A percentile compares a stretch with the other conserved stretches of the same genome.
phyloP scores from a whole-genome alignment of 2,888 invertebrate genomes.

The Physocephala rufipes region DNA sequence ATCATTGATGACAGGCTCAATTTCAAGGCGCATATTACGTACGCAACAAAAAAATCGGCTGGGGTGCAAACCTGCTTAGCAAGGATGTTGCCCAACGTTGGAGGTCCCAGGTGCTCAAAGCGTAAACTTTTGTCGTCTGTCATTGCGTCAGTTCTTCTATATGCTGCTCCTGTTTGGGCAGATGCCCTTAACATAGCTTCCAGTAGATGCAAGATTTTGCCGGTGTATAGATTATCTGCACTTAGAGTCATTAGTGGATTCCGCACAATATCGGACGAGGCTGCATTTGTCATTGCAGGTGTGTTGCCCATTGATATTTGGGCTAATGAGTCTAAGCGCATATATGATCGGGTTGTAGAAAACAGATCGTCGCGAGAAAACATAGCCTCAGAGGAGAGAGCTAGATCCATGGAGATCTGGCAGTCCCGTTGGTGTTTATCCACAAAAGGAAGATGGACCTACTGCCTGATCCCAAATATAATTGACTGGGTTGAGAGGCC shows the following conservation, averaged over 20 bases:
- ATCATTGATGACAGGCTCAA: background rate
- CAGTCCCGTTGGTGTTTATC: background rate
- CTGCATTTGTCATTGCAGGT: constrained; percentile 10
- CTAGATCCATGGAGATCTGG: background rate
- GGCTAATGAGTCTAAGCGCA: background rate
- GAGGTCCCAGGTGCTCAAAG: background rate
- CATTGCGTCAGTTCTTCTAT: background rate
- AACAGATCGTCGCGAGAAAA: background rate
- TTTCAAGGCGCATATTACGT: background rate
- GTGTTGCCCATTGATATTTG: constrained; percentile 11
- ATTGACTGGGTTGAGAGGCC: background rate
- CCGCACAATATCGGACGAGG: constrained; percentile 17
- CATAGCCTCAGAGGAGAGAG: background rate
- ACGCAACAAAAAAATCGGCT: background rate
- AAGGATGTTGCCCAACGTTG: background rate
- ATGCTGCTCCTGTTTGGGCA: background rate
- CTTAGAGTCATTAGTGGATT: constrained; percentile 9
- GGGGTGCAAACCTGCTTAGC: background rate
- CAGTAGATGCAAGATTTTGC: background rate
- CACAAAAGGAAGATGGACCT: background rate
- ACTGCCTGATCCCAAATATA: background rate
- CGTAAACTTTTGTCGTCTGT: background rate
- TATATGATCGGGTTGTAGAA: background rate
- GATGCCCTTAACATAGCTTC: background rate
- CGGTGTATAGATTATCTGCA: background rate